A percentile compares a stretch with the other conserved stretches of the same genome.
Conservation (phyloP, 2,113 vertebrate species). For the Gambusia affinis region DNA sequence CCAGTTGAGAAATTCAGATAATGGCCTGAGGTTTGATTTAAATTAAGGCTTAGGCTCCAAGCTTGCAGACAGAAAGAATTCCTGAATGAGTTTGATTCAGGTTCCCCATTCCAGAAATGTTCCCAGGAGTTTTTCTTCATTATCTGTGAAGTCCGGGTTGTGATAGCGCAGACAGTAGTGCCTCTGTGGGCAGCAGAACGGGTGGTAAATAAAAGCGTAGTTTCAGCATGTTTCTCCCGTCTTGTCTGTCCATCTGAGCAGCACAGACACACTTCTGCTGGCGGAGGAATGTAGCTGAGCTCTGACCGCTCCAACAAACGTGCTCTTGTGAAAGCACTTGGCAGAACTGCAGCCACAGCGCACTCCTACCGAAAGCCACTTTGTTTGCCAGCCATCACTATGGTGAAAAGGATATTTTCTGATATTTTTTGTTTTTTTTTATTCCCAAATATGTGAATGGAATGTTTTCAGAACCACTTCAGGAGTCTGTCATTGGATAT, state of each 20-base stretch:
- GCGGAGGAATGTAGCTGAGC: conserved; percentile 64
- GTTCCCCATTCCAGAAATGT: conserved; percentile 36
- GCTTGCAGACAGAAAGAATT: conserved; percentile 29
- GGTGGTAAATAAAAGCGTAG: conserved; percentile 62
- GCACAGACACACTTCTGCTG: conserved; percentile 40
- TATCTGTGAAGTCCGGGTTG: conserved; percentile 2
- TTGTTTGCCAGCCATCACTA: conserved; percentile 57
- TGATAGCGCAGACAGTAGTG: conserved; percentile 50
- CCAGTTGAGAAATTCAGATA: background rate
- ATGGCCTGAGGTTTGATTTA: conserved; percentile 31
- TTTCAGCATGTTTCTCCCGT: conserved; percentile 37
- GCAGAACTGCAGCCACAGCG: conserved; percentile 34
- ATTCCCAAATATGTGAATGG: conserved; percentile 34
- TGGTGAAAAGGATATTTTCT: conserved; percentile 9
- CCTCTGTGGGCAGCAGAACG: conserved; percentile 54
- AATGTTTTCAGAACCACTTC: conserved; percentile 39
- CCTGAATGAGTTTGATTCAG: conserved; percentile 39
- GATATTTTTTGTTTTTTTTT: background rate
- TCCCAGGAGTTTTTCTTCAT: conserved; percentile 8
- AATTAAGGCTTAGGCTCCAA: conserved; percentile 40
- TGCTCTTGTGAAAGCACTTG: conserved; percentile 70
- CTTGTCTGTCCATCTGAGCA: conserved; percentile 55
- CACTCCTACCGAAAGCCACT: conserved; percentile 52
- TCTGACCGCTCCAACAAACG: conserved; percentile 56
- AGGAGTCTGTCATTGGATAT: conserved; percentile 8